Evolutionary conservation across 2,113 vertebrate species (phyloP), one percentile per base, ranked within the genome.

Genomic region (Haplotaxodon microlepis): DNA sequence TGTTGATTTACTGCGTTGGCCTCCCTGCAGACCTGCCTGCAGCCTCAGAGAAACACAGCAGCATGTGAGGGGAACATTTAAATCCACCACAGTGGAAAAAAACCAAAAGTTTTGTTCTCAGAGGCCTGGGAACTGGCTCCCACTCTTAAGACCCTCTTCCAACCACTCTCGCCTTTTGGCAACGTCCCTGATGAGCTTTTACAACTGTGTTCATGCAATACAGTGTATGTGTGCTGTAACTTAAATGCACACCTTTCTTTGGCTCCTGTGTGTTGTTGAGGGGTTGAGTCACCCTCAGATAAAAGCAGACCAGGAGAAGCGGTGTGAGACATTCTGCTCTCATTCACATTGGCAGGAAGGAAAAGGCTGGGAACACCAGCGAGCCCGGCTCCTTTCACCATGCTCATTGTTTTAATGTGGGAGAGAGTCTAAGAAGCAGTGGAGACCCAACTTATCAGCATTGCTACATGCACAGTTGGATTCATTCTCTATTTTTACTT

Each of bases 271-370:
- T 81, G 50, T 84, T 80, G 82, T 73, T 24, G 51, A 71, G 13
- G 10, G 47, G 79, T 81, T 76, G 78, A 90, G 59, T 91, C 86
- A 47, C 56, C 63, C 51, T 79, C 81, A 45, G 82, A 91, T 87
- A 36, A 47, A 3, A 84, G 85, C 24, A 12, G 53, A 81, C 51
- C 24, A 57, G 87, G 90, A 92, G 90, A 92, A 94, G 89, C 54
- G 16, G 19, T 24, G 78, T 56, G 89, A 90, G 69, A 73, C 61
- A 50, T 92, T 93, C 85, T 89, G 87, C 88, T 89, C 89, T 94
- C 78, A 12, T 94, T 93, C 88, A 90, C 47, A 81, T 9, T 83
- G 90, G 85, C 93, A 96, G 96, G 96, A 96, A 96, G 95, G 96
- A 96, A 96, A 95, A 94, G 94, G 94, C 93, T 93, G 95, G 94